Base-by-base conservation (phyloP, 2,797 vertebrate genomes). In the Gymnothorax javanicus region DNA sequence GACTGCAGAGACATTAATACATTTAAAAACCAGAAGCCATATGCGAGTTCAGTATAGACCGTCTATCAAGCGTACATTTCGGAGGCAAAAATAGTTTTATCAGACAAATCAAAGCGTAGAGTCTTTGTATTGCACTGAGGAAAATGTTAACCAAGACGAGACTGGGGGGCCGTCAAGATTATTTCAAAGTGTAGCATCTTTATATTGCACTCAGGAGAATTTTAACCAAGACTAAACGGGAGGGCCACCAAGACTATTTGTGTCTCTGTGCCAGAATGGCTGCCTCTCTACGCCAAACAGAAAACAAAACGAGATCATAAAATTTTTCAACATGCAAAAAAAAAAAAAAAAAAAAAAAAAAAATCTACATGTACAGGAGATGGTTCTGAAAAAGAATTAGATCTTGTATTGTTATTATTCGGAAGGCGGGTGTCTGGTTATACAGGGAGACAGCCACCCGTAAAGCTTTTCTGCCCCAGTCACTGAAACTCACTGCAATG, bases 381-480 rank as follows among this genome's bases (percentile, higher is more conserved):
- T 86, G 86, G 83, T 86, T 87, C 86, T 73, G 75, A 59, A 83
- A 89, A 90, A 91, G 87, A 89, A 90, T 43, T 27, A 58, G 82
- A 69, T 15, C 73, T 27, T 82, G 25, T 88, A 85, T 75, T 86
- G 77, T 86, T 79, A 83, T 84, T 85, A 71, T 73, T 27, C 54
- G 84, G 71, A 54, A 69, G 77, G 62, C 83, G 73, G 71, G 27
- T 73, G 56, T 86, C 54, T 58, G 33, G 60, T 83, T 73, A 83
- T 6, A 57, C 33, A 27, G 50, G 52, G 12, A 62, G 57, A 33
- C 50, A 60, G 82, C 58, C 56, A 33, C n/a, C 82, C 79, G 57
- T 82, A 56, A 86, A 82, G 62, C 73, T 83, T 71, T 57, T 81
- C 77, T 25, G 27, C 62, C 77, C n/a, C 50, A 15, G 84, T 67